A percentile compares a stretch with the other conserved stretches of the same genome.
Evolutionary conservation across 2,797 vertebrate species (phyloP).

Genomic region (Poeciliopsis paucimaculata): DNA sequence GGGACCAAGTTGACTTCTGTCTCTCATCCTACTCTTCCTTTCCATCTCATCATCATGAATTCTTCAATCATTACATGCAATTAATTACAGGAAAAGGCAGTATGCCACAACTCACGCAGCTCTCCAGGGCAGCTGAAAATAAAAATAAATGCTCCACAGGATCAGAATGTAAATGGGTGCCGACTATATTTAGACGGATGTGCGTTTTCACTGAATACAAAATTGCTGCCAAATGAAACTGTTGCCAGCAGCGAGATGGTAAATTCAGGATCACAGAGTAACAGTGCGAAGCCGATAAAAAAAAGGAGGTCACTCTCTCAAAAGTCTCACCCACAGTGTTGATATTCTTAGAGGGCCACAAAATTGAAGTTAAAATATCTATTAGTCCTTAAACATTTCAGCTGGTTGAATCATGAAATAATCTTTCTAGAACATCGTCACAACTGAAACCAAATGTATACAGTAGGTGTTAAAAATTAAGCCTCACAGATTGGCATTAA

Average conservation of each 20-base stretch:
- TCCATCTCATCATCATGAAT: constrained; percentile 30
- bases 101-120: constrained; percentile 55
- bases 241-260: constrained; percentile 36
- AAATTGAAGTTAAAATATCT: constrained; percentile 6
- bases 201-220: constrained; percentile 50
- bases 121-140: constrained; percentile 63
- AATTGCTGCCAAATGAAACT: constrained; percentile 40
- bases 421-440: neutral
- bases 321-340: constrained; percentile 1
- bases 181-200: constrained; percentile 62
- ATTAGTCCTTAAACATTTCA: constrained; percentile 4
- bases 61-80: constrained; percentile 41
- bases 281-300: constrained; percentile 8
- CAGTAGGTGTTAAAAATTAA: neutral
- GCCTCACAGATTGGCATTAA: neutral
- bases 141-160: constrained; percentile 63
- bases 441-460: neutral
- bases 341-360: constrained; percentile 10
- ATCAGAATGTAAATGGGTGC: constrained; percentile 47
- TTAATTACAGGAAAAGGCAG: constrained; percentile 55
- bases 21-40: constrained; percentile 1
- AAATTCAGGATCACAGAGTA: constrained; percentile 36
- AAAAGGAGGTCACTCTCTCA: constrained; percentile 18
- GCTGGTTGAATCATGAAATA: constrained; percentile 1
- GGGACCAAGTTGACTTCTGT: neutral